Evolutionary conservation across 2,797 vertebrate genomes (phyloP).

Genomic region (Cetoscarus ocellatus): DNA sequence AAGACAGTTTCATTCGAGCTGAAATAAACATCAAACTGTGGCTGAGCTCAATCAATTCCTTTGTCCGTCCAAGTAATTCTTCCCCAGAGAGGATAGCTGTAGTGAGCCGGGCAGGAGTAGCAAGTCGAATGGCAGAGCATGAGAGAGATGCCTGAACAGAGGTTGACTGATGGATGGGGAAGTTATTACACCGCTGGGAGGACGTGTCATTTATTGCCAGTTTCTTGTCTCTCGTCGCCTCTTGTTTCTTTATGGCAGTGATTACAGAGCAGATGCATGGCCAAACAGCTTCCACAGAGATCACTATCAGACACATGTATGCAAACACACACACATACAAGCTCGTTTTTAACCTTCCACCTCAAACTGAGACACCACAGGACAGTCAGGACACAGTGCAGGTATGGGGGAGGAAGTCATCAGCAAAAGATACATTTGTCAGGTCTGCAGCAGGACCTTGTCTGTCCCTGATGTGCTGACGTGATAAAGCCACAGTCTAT

Average conservation of each 20-base stretch:
- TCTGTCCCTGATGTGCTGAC: conserved; percentile 35
- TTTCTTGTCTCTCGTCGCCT: conserved; percentile 71
- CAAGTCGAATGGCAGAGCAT: conserved; percentile 49
- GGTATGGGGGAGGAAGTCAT: conserved; percentile 24
- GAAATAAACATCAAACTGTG: conserved; percentile 78
- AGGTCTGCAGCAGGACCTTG: conserved; percentile 35
- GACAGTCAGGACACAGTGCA: conserved; percentile 18
- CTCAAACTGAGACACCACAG: conserved; percentile 42
- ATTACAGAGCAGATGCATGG: conserved; percentile 70
- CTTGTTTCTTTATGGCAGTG: conserved; percentile 77
- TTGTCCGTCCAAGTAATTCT: conserved; percentile 71
- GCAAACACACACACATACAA: conserved; percentile 28
- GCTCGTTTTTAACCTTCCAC: conserved; percentile 48
- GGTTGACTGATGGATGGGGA: conserved; percentile 77
- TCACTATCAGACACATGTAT: conserved; percentile 49
- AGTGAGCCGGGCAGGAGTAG: conserved; percentile 46
- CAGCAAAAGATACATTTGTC: conserved; percentile 27
- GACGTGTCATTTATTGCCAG: conserved; percentile 75
- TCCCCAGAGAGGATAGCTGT: conserved; percentile 62
- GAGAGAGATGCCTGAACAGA: conserved; percentile 64
- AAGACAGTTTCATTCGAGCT: conserved; percentile 67
- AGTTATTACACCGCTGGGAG: conserved; percentile 74
- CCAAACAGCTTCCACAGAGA: conserved; percentile 61
- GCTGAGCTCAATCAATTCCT: conserved; percentile 71
- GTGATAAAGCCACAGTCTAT: conserved; percentile 35